Evolutionary conservation across 2,113 vertebrate genomes (phyloP), one percentile per base, ranked within the genome.

Genomic region (Brachyhypopomus occidentalis): DNA sequence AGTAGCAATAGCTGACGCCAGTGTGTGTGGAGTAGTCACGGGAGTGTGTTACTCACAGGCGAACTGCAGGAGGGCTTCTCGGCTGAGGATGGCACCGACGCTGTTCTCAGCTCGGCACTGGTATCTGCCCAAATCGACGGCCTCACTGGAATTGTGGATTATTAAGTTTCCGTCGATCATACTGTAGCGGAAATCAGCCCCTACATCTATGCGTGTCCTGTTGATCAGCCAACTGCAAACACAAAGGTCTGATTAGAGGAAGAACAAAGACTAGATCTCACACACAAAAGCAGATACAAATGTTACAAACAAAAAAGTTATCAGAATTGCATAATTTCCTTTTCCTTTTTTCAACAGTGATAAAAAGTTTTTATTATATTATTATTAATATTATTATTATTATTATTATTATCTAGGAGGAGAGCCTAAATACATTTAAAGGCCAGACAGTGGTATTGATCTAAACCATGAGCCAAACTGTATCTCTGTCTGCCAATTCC

Each of bases 141-240:
- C 89, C 89, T 97, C 94, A 79, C 89, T 97, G 27, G 95, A 95
- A 69, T 95, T 95, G 82, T 72, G 94, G 87, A 99, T 97, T 80
- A 98, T 92, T 77, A 99, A 87, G 86, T 92, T 96, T 56, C 97
- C 97, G 23, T 95, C 95, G 77, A 96, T 90, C 84, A 97, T 87
- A 88, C 92, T 95, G 92, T 96, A 96, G 75, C 94, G 96, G 82
- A 94, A 95, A 91, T 96, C 95, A 85, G 91, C 92, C 84, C 94
- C 92, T 66, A 92, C 72, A 63, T 96, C 92, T 0, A 97, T 91
- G 77, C 95, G 91, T 0, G 96, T 96, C 83, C 95, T 95, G 87
- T 99, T 99, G 86, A 94, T 91, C 89, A 96, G 91, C 97, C 97
- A 99, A 74, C 97, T 98, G 86, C 36, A 84, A 86, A 83, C 75